Evolutionary conservation across 2,888 invertebrate species (phyloP), one percentile per base, ranked within the genome.

Genomic region (Eretmocerus hayati): DNA sequence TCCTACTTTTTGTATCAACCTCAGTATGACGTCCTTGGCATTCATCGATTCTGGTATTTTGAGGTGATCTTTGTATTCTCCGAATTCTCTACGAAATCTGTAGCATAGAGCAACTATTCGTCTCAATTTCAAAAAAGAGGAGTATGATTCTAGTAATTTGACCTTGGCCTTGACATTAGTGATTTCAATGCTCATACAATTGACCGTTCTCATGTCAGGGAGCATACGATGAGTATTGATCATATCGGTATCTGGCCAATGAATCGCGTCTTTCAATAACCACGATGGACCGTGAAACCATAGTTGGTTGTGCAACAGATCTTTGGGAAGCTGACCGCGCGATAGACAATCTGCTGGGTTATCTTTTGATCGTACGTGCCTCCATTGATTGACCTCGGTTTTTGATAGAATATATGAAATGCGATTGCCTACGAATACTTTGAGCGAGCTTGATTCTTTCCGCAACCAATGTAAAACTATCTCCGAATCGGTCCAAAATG

Each of bases 271-370:
- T 2, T n/a, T 15, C 9, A 9, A 11, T 8, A 56, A 18, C 51
- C 53, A 57, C 1, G 13, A 9, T 6, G 56, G 52, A 1, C 59
- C 59, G 13, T 46, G n/a, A 39, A 38, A 37, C 54, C 56, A 59
- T 4, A 47, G 6, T 5, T 26, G 2, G 20, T 54, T 48, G 13
- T 31, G 31, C 20, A 46, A 16, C 4, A 19, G 37, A 30, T 26
- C 36, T 2, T 18, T 5, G 5, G 16, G 44, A 16, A 19, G 6
- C 19, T 30, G 23, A 16, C 26, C 37, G 13, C 30, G n/a, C n/a
- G 37, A 37, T 37, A 37, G 21, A 11, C 11, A 20, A 21, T 37
- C 37, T 9, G 37, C 37, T n/a, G 36, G 44, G 26, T 36, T 37
- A 8, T 37, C n/a, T 3, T 18, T 9, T 5, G 44, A 13, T 6